Evolutionary conservation across 2,113 vertebrate species (phyloP).

Genomic region (Lampris incognitus): DNA sequence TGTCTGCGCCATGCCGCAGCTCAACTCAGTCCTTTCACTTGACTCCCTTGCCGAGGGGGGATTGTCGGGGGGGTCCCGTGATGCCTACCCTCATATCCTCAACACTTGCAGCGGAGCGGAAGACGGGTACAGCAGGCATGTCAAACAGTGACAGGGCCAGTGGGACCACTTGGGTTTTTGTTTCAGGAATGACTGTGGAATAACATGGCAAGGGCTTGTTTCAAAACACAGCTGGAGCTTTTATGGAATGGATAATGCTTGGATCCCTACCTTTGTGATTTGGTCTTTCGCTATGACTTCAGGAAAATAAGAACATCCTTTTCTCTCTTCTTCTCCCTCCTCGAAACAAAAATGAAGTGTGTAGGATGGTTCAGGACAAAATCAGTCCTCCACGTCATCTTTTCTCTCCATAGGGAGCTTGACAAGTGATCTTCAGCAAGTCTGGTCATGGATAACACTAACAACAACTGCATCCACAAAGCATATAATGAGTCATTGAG

Average conservation of each 20-base stretch:
- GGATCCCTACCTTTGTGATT: slow-evolving; percentile 32
- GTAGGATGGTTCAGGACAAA: slow-evolving; percentile 11
- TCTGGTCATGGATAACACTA: slow-evolving; percentile 64
- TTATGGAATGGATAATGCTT: slow-evolving; percentile 51
- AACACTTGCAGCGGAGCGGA: slow-evolving; percentile 74
- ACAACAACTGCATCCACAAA: slow-evolving; percentile 58
- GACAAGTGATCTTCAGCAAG: slow-evolving; percentile 43
- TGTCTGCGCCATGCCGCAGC: slow-evolving; percentile 60
- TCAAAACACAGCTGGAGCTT: slow-evolving; percentile 40
- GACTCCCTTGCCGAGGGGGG: slow-evolving; percentile 61
- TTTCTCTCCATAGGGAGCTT: slow-evolving; percentile 35
- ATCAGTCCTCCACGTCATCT: slow-evolving; percentile 45
- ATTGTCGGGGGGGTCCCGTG: slow-evolving; percentile 55
- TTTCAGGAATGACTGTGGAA: slow-evolving; percentile 63
- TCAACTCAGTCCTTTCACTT: slow-evolving; percentile 71
- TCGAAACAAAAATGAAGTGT: slow-evolving; percentile 23
- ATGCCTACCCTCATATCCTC: slow-evolving; percentile 70
- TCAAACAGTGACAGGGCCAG: slow-evolving; percentile 69
- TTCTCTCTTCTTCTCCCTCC: neutral
- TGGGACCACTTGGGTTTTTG: slow-evolving; percentile 67
- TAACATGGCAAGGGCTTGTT: slow-evolving; percentile 40
- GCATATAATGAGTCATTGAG: slow-evolving; percentile 61
- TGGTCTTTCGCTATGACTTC: slow-evolving; percentile 28
- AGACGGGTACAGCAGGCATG: slow-evolving; percentile 74
- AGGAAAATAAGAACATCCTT: slow-evolving; percentile 20